phyloP scores from a whole-genome alignment of 2,797 vertebrate genomes.

The Oryzias sinensis region DNA sequence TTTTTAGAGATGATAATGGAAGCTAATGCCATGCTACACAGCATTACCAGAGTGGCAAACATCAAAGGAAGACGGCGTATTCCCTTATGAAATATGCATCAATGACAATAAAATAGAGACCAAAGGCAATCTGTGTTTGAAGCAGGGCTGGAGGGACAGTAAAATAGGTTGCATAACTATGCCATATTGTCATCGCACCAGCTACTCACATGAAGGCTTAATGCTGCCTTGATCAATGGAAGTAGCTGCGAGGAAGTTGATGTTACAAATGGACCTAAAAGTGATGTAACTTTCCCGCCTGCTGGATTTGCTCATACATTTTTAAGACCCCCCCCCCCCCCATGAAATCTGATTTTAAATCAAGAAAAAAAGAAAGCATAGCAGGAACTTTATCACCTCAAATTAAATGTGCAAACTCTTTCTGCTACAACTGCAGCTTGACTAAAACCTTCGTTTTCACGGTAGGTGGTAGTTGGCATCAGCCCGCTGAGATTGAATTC shows the following conservation, averaged over 20 bases:
- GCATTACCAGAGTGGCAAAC: constrained; percentile 45
- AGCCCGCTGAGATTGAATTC: no score
- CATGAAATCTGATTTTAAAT: neutral
- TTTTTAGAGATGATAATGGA: constrained; percentile 51
- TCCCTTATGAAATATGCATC: constrained; percentile 69
- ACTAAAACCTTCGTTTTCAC: no score
- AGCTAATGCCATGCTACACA: constrained; percentile 60
- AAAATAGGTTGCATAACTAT: constrained; percentile 47
- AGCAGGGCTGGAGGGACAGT: constrained; percentile 11
- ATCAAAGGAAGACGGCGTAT: constrained; percentile 59
- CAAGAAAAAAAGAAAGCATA: neutral
- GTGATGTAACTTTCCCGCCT: constrained; percentile 21
- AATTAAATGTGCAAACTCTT: neutral
- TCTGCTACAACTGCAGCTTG: no score
- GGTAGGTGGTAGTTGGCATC: no score
- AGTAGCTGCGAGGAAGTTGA: constrained; percentile 45
- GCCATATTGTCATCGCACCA: constrained; percentile 45
- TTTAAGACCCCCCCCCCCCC: neutral
- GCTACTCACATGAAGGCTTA: constrained; percentile 55
- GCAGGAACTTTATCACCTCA: neutral
- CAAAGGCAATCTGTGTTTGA: constrained; percentile 60
- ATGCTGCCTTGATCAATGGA: constrained; percentile 56
- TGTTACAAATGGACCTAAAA: constrained; percentile 60
- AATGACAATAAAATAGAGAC: constrained; percentile 57
- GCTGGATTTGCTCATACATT: neutral